phyloP scores from a whole-genome alignment of 2,888 invertebrate species.

The Phyto melanocephala region DNA sequence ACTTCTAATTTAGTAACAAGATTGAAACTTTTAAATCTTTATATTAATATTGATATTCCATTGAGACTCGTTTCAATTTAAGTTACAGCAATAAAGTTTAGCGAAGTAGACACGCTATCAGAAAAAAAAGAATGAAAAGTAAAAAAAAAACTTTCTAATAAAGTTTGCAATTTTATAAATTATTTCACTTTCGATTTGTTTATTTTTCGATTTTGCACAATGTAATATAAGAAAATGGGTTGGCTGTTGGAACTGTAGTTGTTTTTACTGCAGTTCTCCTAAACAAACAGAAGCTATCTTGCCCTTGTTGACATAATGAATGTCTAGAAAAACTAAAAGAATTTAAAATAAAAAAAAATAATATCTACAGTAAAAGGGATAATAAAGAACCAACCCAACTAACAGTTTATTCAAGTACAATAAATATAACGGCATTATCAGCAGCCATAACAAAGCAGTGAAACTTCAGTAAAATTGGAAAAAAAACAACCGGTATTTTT shows the following conservation, averaged over 20 bases:
- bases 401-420: background rate
- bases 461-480: background rate
- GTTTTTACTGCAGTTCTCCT: background rate
- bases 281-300: conserved; percentile 33
- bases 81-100: background rate
- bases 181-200: conserved; percentile 20
- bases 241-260: background rate
- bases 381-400: conserved; percentile 16
- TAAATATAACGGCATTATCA: conserved; percentile 5
- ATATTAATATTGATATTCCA: too few species aligned
- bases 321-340: conserved; percentile 8
- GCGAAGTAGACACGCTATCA: background rate
- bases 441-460: background rate
- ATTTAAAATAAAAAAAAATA: background rate
- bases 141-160: background rate
- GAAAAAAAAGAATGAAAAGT: background rate
- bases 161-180: conserved; percentile 26
- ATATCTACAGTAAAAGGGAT: background rate
- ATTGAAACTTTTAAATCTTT: too few species aligned
- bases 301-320: conserved; percentile 46
- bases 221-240: background rate
- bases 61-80: too few species aligned
- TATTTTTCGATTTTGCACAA: background rate
- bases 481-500: conserved; percentile 38
- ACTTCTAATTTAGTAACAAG: too few species aligned